Evolutionary conservation across 2,113 vertebrate species (phyloP), one percentile per base, ranked within the genome.

Genomic region (Triplophysa dalaica): DNA sequence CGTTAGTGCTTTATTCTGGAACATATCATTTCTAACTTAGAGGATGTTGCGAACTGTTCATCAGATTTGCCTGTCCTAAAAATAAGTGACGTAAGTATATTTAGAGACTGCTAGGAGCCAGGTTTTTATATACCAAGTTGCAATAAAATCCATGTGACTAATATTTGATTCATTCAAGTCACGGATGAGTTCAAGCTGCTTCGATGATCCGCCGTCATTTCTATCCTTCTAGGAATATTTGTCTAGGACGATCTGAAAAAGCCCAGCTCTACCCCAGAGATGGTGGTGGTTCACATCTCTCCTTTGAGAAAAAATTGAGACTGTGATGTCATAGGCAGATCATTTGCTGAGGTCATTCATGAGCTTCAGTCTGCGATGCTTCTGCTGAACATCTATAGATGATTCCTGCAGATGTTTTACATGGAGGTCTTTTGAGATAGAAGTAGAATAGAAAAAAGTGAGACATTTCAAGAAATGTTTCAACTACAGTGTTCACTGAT

Each of bases 221-320:
- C n/a, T 58, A n/a, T 58, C 56, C 21, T 81, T 26, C 14, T n/a
- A 43, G 19, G 12, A 58, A 58, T 21, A 21, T 10, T 1, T 58
- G 19, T n/a, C 19, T 70, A 70, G 17, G 43, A 45, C 11, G 11
- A 43, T n/a, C 58, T 80, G 52, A 61, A 33, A 69, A 77, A 62
- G 41, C 45, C 48, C 43, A 77, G 26, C 61, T 61, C 70, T 58
- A 77, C 58, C 82, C 81, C 62, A 62, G 81, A 70, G 70, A 70
- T 29, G 54, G 78, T 63, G 77, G 38, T 70, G 45, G 50, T 56
- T 67, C 65, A 22, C 64, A 50, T 54, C 56, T 66, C 70, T 17
- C 26, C 41, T 64, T 68, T 22, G 38, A 12, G 56, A 75, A 21
- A 75, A 14, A 19, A 75, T 75, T 19, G 26, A 65, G 26, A 52